phyloP scores from a whole-genome alignment of 1,140 invertebrate genomes.

The Nymphalis io region DNA sequence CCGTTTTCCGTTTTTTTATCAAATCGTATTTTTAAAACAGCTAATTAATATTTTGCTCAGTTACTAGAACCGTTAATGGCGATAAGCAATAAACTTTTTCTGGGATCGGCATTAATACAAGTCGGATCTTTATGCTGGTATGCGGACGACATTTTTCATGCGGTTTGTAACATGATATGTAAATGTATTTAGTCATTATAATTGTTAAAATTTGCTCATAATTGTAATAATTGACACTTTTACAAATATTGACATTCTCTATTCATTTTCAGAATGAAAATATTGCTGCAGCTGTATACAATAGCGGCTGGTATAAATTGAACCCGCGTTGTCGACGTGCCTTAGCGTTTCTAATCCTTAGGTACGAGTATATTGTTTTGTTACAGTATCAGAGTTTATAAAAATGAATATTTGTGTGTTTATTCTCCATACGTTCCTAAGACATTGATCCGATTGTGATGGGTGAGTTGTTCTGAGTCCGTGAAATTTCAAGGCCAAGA shows the following conservation, averaged over 20 bases:
- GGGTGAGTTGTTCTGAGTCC: no score
- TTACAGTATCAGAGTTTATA: no score
- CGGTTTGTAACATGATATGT: slow-evolving; percentile 46
- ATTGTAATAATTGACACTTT: no score
- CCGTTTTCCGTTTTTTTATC: no score
- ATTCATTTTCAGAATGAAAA: slow-evolving; percentile 56
- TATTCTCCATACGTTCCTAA: no score
- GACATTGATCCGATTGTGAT: no score
- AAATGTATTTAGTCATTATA: no score
- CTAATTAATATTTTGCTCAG: slow-evolving; percentile 38
- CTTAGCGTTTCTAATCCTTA: slow-evolving; percentile 63
- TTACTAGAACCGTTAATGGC: slow-evolving; percentile 68
- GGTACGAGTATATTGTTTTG: slow-evolving; percentile 40
- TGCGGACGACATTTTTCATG: slow-evolving; percentile 70
- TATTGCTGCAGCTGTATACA: slow-evolving; percentile 61
- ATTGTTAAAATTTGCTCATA: no score
- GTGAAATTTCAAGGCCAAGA: no score
- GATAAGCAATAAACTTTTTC: slow-evolving; percentile 70
- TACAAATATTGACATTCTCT: no score
- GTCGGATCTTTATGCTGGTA: slow-evolving; percentile 73
- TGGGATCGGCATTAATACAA: slow-evolving; percentile 67
- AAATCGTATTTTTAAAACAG: background rate
- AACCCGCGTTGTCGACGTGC: slow-evolving; percentile 64
- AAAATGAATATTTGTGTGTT: no score
- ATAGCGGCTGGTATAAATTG: slow-evolving; percentile 66